A percentile compares a stretch with the other conserved stretches of the same genome.
Evolutionary conservation across 2,797 vertebrate species (phyloP).

Genomic region (Cyprinella venusta): DNA sequence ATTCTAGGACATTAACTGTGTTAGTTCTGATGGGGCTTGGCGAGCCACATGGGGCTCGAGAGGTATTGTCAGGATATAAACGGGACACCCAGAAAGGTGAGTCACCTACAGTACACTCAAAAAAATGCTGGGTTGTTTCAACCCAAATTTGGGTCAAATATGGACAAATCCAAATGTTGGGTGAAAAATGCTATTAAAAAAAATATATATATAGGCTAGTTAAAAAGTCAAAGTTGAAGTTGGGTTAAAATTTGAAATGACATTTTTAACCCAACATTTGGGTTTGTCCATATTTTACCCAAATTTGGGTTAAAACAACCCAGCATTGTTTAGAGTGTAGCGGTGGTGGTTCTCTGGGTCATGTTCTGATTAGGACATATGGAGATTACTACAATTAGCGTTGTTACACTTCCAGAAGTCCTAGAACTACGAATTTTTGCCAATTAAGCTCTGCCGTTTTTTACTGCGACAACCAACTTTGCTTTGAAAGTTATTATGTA

Average conservation of each 20-base stretch:
- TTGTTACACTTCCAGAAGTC: not conserved
- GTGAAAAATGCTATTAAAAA: too few species aligned
- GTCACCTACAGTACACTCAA: not conserved
- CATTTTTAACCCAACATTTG: too few species aligned
- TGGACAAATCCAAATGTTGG: too few species aligned
- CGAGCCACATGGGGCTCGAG: slow-evolving; percentile 12
- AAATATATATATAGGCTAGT: too few species aligned
- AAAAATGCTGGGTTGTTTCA: too few species aligned
- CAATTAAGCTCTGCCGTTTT: not conserved
- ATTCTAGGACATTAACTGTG: slow-evolving; percentile 67
- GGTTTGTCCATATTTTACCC: too few species aligned
- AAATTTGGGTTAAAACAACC: too few species aligned
- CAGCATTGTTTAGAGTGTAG: too few species aligned
- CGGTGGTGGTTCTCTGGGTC: not conserved
- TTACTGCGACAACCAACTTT: not conserved
- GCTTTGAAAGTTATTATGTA: not conserved
- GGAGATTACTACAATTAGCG: not conserved
- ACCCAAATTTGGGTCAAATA: too few species aligned
- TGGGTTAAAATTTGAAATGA: too few species aligned
- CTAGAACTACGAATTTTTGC: not conserved
- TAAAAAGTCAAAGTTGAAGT: too few species aligned
- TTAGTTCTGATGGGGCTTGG: slow-evolving; percentile 54
- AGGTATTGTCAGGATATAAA: slow-evolving; percentile 49
- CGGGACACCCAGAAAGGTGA: slow-evolving; percentile 34
- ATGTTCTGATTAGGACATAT: slow-evolving; percentile 3